Evolutionary conservation across 2,113 vertebrate species (phyloP).

Genomic region (Oceanodroma tethys): DNA sequence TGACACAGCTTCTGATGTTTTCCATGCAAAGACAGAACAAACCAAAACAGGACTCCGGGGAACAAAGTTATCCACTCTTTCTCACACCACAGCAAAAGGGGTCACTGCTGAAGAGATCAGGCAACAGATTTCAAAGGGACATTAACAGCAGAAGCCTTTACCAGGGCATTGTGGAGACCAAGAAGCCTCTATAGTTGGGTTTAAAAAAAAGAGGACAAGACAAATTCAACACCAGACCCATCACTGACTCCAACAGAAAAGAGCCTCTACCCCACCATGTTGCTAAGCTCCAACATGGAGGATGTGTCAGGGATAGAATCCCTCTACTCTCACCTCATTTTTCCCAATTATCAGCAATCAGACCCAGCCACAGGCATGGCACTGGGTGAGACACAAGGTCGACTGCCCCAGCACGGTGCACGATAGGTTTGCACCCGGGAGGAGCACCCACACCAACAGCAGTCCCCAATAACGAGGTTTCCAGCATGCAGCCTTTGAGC

Average conservation of each 20-base stretch:
- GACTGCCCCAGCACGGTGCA: accelerated
- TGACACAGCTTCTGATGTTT: not conserved
- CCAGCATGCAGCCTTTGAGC: not conserved
- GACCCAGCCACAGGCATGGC: not conserved
- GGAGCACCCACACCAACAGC: not conserved
- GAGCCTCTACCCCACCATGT: not conserved
- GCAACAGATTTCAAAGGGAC: not conserved
- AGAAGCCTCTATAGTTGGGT: not conserved
- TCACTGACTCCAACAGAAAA: not conserved
- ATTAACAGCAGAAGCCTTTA: not conserved
- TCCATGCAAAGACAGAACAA: not conserved
- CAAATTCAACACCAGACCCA: not conserved
- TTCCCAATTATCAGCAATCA: not conserved
- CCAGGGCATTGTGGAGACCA: not conserved
- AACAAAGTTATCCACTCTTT: not conserved
- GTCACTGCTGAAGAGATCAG: not conserved
- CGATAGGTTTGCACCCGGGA: not conserved
- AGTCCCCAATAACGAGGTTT: not conserved
- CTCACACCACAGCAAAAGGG: not conserved
- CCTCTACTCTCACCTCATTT: not conserved
- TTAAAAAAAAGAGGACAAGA: not conserved
- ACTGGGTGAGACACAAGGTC: not conserved
- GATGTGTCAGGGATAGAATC: not conserved
- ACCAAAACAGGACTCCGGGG: accelerated
- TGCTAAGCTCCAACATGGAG: not conserved